These are phyloP conservation scores for Mesoclemmys tuberculata DNA, from an alignment of 2,113 vertebrate species.

Conservation along the genomic window DNA sequence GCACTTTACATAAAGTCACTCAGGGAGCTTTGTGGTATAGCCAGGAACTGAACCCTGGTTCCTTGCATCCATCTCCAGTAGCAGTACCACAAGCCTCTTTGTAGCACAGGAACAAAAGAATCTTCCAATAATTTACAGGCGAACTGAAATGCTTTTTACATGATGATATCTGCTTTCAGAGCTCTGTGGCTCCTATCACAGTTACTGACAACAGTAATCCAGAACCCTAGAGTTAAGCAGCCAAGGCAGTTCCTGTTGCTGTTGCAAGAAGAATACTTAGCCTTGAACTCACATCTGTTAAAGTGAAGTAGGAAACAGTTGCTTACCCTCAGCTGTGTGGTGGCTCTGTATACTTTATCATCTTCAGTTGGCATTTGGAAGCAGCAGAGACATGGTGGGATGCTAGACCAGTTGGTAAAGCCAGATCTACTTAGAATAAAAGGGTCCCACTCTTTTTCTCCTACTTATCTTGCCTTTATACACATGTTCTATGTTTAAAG, in stretches of 20 bases:
- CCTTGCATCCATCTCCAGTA: not conserved
- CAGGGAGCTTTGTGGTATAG: not conserved
- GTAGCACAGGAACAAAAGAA: not conserved
- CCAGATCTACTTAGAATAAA: not conserved
- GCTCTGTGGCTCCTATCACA: too few relatives aligned
- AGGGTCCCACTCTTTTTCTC: not conserved
- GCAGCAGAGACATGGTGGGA: fast-evolving
- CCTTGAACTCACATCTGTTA: not conserved
- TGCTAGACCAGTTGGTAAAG: not conserved
- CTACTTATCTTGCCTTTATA: not conserved
- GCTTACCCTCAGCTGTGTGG: not conserved
- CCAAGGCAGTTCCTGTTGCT: not conserved
- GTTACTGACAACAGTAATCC: too few relatives aligned
- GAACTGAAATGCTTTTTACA: not conserved
- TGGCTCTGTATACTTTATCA: not conserved
- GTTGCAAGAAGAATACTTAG: not conserved
- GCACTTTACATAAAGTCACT: not conserved
- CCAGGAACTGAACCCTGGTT: not conserved
- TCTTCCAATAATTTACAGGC: not conserved
- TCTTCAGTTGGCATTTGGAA: not conserved
- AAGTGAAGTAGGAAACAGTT: not conserved
- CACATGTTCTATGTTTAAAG: not conserved
- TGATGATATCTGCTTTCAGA: not conserved
- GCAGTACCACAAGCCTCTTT: not conserved
- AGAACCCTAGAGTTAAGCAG: not conserved